Base-by-base conservation (phyloP, 2,888 invertebrate genomes). In the Myopa testacea region DNA sequence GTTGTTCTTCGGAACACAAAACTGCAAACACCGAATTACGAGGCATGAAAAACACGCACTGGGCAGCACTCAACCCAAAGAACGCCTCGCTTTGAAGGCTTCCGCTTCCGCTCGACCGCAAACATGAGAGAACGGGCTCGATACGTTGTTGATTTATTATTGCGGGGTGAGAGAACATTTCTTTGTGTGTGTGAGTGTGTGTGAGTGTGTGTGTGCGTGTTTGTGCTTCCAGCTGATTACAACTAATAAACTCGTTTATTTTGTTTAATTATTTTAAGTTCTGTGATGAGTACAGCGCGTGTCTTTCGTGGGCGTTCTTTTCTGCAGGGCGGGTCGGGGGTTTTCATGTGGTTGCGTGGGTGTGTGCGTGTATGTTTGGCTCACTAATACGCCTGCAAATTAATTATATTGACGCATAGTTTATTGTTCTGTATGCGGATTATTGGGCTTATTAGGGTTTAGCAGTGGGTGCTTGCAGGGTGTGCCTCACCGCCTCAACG, bases 91-190 rank as follows among this genome's bases (percentile, higher is more conserved):
- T 50, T 50, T 19, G 26, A 19, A 10, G 62, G 38, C 52, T 76
- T 52, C 52, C 65, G 65, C 71, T 71, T 62, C 76, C 71, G 55
- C 63, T 45, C 16, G 52, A 76, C 70, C 76, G 76, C 76, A 65
- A 76, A 34, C 68, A 76, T 71, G 19, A 50, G 6, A 63, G 68
- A 69, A 7, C 34, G 38, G 67, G 52, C 60, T n/a, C 62, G 68
- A 67, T n/a, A 68, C 55, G 12, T 12, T 38, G 60, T 55, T 58
- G 75, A 75, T 58, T 68, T 75, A 75, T 68, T 37, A 69, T 19
- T 19, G 12, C n/a, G 19, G 19, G n/a, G 69, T 4, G 52, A 14
- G 52, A 34, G 58, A 5, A 38, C 14, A 8, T 10, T 8, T 65
- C 4, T 34, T 34, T 37, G 34, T 65, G 14, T 14, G 65, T n/a